Evolutionary conservation across 2,888 invertebrate species (phyloP).

Genomic region (Acleris sparsana): DNA sequence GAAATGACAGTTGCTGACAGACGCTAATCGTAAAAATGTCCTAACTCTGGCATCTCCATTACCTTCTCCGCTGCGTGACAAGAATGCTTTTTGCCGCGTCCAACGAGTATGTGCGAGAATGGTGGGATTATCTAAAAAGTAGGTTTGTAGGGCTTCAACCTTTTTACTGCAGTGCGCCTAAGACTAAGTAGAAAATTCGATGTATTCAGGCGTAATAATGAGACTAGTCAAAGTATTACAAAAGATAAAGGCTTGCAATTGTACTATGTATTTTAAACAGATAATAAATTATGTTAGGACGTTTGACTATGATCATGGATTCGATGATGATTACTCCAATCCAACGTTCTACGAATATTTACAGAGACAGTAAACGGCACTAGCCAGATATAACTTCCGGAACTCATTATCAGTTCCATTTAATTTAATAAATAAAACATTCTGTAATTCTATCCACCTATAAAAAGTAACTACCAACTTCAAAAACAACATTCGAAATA

Average conservation of each 20-base stretch:
- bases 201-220: not conserved
- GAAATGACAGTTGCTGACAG: not conserved
- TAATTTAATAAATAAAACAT: too few relatives aligned
- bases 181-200: not conserved
- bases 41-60: constrained; percentile 6
- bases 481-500: not conserved
- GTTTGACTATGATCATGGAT: too few relatives aligned
- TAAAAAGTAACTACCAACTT: not conserved
- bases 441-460: too few relatives aligned
- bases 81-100: constrained; percentile 14
- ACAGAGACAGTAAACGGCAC: too few relatives aligned
- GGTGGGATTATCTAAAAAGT: constrained; percentile 22
- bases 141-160: constrained; percentile 12
- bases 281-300: too few relatives aligned
- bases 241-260: too few relatives aligned
- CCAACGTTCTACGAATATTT: too few relatives aligned
- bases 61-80: constrained; percentile 9
- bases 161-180: constrained; percentile 29
- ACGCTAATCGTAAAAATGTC: not conserved
- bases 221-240: too few relatives aligned
- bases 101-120: constrained; percentile 11
- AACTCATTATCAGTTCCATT: too few relatives aligned
- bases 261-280: too few relatives aligned
- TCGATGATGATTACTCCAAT: too few relatives aligned
- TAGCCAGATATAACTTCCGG: too few relatives aligned